phyloP scores from a whole-genome alignment of 2,888 invertebrate species.

The Agrenia bidenticulata region DNA sequence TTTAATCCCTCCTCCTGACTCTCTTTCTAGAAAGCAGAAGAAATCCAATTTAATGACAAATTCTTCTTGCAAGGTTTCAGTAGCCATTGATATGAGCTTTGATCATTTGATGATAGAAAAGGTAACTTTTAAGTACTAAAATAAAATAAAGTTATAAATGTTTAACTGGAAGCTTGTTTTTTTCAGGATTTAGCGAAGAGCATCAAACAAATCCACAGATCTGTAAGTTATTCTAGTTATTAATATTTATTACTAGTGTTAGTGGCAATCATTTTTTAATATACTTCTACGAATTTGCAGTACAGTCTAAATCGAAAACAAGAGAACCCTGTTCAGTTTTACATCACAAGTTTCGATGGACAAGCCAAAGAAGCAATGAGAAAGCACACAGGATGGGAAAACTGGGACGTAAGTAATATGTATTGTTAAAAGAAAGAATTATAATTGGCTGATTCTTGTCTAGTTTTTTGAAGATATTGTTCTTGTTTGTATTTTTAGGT shows the following conservation, averaged over 20 bases:
- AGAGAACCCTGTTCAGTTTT: conserved; percentile 74
- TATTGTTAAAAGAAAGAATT: too few species aligned
- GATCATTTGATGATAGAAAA: conserved; percentile 86
- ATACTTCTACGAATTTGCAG: too few species aligned
- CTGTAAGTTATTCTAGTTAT: too few species aligned
- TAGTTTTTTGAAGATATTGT: too few species aligned
- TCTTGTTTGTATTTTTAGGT: too few species aligned
- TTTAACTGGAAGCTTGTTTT: conserved; percentile 21
- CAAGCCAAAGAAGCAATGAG: conserved; percentile 72
- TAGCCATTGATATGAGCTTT: conserved; percentile 88
- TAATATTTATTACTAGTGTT: too few species aligned
- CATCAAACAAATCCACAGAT: conserved; percentile 83
- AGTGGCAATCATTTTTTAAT: too few species aligned
- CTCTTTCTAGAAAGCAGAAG: conserved; percentile 63
- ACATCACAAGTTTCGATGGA: conserved; percentile 77
- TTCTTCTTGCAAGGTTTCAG: conserved; percentile 67
- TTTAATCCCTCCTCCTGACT: conserved; percentile 64
- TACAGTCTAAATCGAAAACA: conserved; percentile 88
- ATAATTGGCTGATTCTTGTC: too few species aligned
- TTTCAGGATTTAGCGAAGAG: conserved; percentile 77
- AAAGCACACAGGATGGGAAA: conserved; percentile 80
- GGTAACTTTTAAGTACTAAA: conserved; percentile 52
- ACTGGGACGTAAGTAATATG: conserved; percentile 81
- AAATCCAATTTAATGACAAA: conserved; percentile 71
- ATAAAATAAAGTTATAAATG: not conserved